Percentiles rank a stretch among this genome's conserved stretches.
These are phyloP conservation scores for Struthidea cinerea DNA, from an alignment of 2,113 vertebrate species.

Conservation along the genomic window DNA sequence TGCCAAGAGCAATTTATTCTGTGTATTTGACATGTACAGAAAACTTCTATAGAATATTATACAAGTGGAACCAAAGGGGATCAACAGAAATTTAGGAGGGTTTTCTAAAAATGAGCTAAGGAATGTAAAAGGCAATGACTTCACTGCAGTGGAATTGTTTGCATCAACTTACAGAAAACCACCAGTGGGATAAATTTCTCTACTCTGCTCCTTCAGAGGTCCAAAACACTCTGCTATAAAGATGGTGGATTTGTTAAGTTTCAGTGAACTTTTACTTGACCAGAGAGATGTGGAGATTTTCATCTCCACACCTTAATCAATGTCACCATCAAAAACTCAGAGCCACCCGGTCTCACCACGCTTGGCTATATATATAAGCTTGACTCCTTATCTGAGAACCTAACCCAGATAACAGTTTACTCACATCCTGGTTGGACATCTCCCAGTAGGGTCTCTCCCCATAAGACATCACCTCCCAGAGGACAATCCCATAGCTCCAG, in stretches of 20 bases:
- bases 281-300: not conserved
- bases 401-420: constrained; percentile 61
- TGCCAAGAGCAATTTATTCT: not conserved
- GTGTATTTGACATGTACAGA: not conserved
- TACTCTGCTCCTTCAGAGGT: not conserved
- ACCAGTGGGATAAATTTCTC: not conserved
- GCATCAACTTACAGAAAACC: not conserved
- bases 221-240: not conserved
- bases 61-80: constrained; percentile 23
- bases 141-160: not conserved
- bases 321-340: constrained; percentile 32
- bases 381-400: constrained; percentile 30
- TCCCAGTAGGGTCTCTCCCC: constrained; percentile 98
- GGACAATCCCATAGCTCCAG: constrained; percentile 97
- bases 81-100: not conserved
- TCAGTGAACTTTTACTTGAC: not conserved
- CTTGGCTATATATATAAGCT: constrained; percentile 56
- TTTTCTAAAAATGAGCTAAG: not conserved
- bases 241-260: not conserved
- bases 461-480: constrained; percentile 99
- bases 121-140: not conserved
- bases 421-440: constrained; percentile 99
- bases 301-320: not conserved
- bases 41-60: not conserved
- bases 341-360: constrained; percentile 58